Conservation (phyloP, 2,113 vertebrate species). For the Hippopotamus amphibius region DNA sequence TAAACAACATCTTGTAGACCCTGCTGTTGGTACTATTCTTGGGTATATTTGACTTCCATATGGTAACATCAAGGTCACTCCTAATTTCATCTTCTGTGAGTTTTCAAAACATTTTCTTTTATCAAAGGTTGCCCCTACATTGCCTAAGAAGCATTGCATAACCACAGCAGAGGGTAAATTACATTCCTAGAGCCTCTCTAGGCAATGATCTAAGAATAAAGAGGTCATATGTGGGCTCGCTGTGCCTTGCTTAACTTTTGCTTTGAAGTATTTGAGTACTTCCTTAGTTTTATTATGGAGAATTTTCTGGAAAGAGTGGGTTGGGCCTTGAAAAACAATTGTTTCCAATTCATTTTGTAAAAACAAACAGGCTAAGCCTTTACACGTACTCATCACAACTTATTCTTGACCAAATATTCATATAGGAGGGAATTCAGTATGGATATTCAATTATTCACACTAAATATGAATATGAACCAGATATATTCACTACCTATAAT, state of each 20-base stretch:
- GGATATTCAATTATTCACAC: neutral
- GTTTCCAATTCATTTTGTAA: neutral
- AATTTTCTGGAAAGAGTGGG: conserved; percentile 10
- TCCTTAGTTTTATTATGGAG: neutral
- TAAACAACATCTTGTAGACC: neutral
- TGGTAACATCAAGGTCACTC: conserved; percentile 52
- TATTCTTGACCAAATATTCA: conserved; percentile 10
- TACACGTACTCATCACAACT: neutral
- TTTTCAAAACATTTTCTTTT: conserved; percentile 52
- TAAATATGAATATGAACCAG: neutral
- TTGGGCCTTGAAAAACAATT: neutral
- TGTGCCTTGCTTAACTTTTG: neutral
- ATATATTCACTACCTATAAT: neutral
- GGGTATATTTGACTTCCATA: conserved; percentile 3
- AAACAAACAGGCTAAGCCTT: neutral
- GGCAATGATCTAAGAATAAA: neutral
- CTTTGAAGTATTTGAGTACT: conserved; percentile 18
- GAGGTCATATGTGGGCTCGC: neutral
- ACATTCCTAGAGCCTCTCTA: neutral
- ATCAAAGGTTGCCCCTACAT: neutral
- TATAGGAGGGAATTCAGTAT: neutral
- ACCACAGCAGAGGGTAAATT: neutral
- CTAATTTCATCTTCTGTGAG: conserved; percentile 14
- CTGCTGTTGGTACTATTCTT: neutral
- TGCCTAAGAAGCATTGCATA: neutral